Percentiles rank a stretch among this genome's conserved stretches.
Evolutionary conservation across 2,113 vertebrate genomes (phyloP).

Genomic region (Butorides virescens): DNA sequence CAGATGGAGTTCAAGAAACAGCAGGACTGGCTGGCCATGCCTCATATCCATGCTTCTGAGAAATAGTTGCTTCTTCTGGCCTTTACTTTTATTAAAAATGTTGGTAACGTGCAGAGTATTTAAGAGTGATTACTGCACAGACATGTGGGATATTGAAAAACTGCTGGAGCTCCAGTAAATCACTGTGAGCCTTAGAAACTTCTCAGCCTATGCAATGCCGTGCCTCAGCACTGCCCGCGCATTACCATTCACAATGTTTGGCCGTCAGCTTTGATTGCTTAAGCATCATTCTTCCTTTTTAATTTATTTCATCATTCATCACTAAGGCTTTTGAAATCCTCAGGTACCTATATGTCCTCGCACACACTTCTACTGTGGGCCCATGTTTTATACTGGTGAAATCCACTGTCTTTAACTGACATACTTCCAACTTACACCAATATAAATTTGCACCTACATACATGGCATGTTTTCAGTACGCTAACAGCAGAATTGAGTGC

Average conservation of each 20-base stretch:
- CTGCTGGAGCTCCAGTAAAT: not conserved
- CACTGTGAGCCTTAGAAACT: not conserved
- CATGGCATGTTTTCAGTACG: fast-evolving
- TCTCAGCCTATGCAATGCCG: not conserved
- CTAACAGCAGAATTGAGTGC: not conserved
- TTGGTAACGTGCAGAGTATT: not conserved
- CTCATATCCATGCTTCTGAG: not conserved
- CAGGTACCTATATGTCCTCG: not conserved
- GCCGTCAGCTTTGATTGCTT: not conserved
- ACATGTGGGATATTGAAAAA: not conserved
- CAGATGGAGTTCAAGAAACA: not conserved
- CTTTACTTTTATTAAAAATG: not conserved
- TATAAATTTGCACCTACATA: not conserved
- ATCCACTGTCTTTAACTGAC: not conserved
- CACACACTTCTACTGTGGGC: not conserved
- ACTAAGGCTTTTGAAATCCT: not conserved
- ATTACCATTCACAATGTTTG: not conserved
- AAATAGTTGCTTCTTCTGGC: not conserved
- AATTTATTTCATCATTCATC: not conserved
- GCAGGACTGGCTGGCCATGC: not conserved
- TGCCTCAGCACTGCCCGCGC: not conserved
- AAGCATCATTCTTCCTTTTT: not conserved
- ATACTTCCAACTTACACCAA: not conserved
- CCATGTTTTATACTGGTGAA: not conserved
- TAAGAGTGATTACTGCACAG: not conserved